These are phyloP conservation scores for Drosophila differens DNA, from an alignment of 2,888 invertebrate genomes.

Conservation along the genomic window DNA sequence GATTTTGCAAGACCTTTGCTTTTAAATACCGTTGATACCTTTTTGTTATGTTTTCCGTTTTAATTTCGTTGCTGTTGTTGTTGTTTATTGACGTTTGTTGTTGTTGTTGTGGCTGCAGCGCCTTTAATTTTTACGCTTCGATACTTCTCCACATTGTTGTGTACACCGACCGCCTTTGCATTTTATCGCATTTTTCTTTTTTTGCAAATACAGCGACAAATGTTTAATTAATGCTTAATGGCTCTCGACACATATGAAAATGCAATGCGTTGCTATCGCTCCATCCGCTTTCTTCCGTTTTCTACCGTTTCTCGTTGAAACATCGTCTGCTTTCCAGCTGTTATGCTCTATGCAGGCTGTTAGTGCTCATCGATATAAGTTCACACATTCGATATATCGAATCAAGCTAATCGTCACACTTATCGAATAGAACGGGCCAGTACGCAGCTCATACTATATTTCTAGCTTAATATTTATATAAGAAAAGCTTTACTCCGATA, in stretches of 20 bases:
- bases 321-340: constrained; percentile 49
- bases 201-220: constrained; percentile 30
- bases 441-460: constrained; percentile 13
- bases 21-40: constrained; percentile 59
- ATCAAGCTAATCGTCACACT: not conserved
- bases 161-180: constrained; percentile 63
- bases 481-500: not conserved
- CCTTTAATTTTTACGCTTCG: constrained; percentile 72
- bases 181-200: constrained; percentile 44
- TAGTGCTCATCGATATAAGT: constrained; percentile 24
- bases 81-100: constrained; percentile 35
- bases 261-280: constrained; percentile 56
- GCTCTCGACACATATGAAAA: constrained; percentile 46
- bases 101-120: constrained; percentile 55
- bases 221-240: constrained; percentile 40
- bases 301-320: constrained; percentile 40
- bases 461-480: not conserved
- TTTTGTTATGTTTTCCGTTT: constrained; percentile 61
- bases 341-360: constrained; percentile 29
- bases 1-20: constrained; percentile 43
- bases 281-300: constrained; percentile 50
- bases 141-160: constrained; percentile 67
- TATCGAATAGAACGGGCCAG: constrained; percentile 7
- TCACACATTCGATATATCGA: constrained; percentile 12
- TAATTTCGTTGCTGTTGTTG: constrained; percentile 40